These are phyloP conservation scores for Ranitomeya imitator DNA, from an alignment of 2,113 vertebrate genomes.

Conservation along the genomic window DNA sequence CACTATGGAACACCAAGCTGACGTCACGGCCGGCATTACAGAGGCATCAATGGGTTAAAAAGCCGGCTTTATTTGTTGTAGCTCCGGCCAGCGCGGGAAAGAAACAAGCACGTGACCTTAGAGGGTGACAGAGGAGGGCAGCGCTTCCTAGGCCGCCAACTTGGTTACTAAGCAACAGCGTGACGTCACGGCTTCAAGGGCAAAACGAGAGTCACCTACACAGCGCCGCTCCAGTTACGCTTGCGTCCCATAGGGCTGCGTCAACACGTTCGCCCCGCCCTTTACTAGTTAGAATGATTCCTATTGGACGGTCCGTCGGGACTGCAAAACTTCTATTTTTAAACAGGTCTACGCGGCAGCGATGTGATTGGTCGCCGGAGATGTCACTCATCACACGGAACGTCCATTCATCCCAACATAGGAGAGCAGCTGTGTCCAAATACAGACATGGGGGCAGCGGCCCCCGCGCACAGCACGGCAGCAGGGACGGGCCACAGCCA, in stretches of 20 bases:
- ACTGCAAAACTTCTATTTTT: slow-evolving; percentile 41
- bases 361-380: not conserved
- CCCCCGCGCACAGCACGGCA: not conserved
- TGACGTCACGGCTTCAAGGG: slow-evolving; percentile 51
- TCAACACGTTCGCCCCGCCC: slow-evolving; percentile 1
- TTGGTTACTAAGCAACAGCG: slow-evolving; percentile 18
- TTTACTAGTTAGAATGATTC: not conserved
- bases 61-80: too few species aligned
- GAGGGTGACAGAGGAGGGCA: slow-evolving; percentile 7
- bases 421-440: slow-evolving; percentile 24
- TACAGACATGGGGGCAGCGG: slow-evolving; percentile 31
- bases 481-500: not conserved
- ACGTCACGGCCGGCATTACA: too few species aligned
- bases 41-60: too few species aligned
- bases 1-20: too few species aligned
- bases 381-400: slow-evolving; percentile 8
- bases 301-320: not conserved
- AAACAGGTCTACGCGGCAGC: slow-evolving; percentile 31
- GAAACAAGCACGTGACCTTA: not conserved
- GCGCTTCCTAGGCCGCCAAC: slow-evolving; percentile 9
- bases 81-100: too few species aligned
- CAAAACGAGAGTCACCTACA: slow-evolving; percentile 45
- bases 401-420: slow-evolving; percentile 37
- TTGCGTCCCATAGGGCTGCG: not conserved
- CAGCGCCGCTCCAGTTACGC: not conserved